phyloP scores from a whole-genome alignment of 1,140 invertebrate species.

The Aphelinus certus region DNA sequence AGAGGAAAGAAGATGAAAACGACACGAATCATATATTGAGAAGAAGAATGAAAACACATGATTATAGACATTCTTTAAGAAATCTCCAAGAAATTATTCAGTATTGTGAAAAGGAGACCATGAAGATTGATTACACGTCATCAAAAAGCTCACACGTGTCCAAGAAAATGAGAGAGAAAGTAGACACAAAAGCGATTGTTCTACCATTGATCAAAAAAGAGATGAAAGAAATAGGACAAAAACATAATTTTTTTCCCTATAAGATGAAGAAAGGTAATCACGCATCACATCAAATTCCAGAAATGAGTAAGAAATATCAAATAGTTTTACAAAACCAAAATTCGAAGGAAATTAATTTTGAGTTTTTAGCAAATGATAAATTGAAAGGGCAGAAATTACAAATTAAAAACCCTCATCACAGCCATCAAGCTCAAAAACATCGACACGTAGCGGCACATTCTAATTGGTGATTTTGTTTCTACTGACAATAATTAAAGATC shows the following conservation, averaged over 20 bases:
- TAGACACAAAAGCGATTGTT: too few relatives aligned
- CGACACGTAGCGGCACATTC: too few relatives aligned
- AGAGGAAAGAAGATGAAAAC: too few relatives aligned
- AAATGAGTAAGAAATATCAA: conserved; percentile 27
- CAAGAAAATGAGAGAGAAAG: too few relatives aligned
- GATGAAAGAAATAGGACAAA: not conserved
- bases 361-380: conserved; percentile 20
- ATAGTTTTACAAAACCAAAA: conserved; percentile 21
- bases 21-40: too few relatives aligned
- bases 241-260: not conserved
- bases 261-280: not conserved
- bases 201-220: not conserved
- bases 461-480: too few relatives aligned
- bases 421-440: too few relatives aligned
- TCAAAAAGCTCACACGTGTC: not conserved
- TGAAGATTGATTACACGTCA: too few relatives aligned
- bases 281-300: conserved; percentile 12
- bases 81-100: conserved; percentile 1
- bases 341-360: not conserved
- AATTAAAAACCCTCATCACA: not conserved
- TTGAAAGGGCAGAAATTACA: not conserved
- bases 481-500: too few relatives aligned
- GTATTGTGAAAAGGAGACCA: not conserved
- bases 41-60: not conserved
- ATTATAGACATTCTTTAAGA: conserved; percentile 21